Evolutionary conservation across 2,888 invertebrate species (phyloP).

Genomic region (Physocephala rufipes): DNA sequence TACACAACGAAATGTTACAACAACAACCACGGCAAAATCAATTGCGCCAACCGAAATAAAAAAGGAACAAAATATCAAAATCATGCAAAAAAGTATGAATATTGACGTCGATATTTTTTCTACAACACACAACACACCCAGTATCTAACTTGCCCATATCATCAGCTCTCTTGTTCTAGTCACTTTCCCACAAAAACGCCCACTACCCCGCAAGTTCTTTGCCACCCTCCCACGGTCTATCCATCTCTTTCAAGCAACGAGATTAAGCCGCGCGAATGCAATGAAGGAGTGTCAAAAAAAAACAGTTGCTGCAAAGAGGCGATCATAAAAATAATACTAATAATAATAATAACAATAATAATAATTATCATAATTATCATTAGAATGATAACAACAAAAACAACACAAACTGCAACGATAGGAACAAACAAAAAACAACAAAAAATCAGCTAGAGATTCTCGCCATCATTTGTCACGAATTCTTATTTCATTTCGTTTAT

Average conservation of each 20-base stretch:
- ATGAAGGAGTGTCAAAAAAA: too few relatives aligned
- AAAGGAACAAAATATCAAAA: neutral
- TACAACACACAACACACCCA: too few relatives aligned
- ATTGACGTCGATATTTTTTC: too few relatives aligned
- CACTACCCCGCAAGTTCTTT: neutral
- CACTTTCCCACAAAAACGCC: conserved; percentile 1
- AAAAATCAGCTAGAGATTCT: conserved; percentile 21
- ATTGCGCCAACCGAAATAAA: conserved; percentile 9
- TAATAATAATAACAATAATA: neutral
- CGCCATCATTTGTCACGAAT: conserved; percentile 23
- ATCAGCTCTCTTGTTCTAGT: neutral
- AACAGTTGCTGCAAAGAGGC: too few relatives aligned
- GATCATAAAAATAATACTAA: neutral
- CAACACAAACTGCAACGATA: neutral
- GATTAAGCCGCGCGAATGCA: too few relatives aligned
- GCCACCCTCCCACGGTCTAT: too few relatives aligned
- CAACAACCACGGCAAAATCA: conserved; percentile 27
- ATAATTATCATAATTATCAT: neutral
- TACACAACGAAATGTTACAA: conserved; percentile 36
- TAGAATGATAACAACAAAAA: conserved; percentile 7
- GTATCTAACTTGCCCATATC: neutral
- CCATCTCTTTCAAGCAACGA: too few relatives aligned
- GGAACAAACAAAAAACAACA: conserved; percentile 12
- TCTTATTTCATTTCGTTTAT: neutral
- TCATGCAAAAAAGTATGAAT: too few relatives aligned